Evolutionary conservation across 2,113 vertebrate genomes (phyloP).

Genomic region (Pontoporia blainvillei): DNA sequence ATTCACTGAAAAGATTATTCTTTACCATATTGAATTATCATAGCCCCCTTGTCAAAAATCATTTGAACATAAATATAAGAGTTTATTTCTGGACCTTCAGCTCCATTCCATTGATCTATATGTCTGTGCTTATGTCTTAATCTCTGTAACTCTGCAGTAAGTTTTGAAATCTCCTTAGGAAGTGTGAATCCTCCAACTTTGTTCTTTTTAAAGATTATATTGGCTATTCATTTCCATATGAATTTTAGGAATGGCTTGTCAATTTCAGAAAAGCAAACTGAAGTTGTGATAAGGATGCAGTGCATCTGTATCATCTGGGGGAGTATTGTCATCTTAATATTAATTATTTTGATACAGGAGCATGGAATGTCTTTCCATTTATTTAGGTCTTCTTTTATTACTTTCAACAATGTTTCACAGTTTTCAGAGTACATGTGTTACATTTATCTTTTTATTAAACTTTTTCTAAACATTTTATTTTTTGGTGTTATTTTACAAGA

Average conservation of each 20-base stretch:
- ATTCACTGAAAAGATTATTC: neutral
- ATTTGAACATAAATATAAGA: neutral
- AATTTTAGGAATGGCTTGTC: neutral
- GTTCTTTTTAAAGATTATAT: neutral
- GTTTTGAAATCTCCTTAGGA: neutral
- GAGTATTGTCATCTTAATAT: neutral
- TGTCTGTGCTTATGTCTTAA: neutral
- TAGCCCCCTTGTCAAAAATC: neutral
- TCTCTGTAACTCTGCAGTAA: neutral
- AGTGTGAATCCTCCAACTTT: neutral
- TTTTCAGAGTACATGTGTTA: neutral
- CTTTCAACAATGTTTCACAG: neutral
- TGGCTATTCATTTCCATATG: neutral
- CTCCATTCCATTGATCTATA: neutral
- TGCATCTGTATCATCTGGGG: neutral
- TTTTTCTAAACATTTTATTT: neutral
- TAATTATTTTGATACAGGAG: neutral
- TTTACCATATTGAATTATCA: neutral
- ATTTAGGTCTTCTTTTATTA: neutral
- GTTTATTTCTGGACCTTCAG: neutral
- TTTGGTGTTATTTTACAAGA: neutral
- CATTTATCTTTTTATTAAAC: neutral
- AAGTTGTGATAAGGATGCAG: neutral
- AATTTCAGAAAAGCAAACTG: neutral
- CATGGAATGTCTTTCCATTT: neutral